A percentile compares a stretch with the other conserved stretches of the same genome.
phyloP scores from a whole-genome alignment of 2,113 vertebrate genomes.

The Notothenia rossii region DNA sequence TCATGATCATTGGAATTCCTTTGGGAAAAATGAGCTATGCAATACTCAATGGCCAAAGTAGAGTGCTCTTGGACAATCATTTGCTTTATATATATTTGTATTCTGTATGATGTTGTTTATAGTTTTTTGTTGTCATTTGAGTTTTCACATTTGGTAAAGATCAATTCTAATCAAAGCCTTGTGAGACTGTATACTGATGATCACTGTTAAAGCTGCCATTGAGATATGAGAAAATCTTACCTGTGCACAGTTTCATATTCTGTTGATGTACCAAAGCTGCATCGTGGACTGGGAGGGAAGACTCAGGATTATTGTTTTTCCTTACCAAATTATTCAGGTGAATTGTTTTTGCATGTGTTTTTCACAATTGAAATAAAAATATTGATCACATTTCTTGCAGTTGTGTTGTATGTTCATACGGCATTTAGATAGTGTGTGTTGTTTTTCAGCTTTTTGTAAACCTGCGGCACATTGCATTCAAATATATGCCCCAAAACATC shows the following conservation, averaged over 20 bases:
- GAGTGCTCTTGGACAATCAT: slow-evolving; percentile 76
- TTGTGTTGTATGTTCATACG: background rate
- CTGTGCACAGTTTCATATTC: slow-evolving; percentile 43
- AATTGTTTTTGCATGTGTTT: slow-evolving; percentile 76
- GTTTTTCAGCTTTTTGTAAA: too few species aligned
- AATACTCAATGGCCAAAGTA: background rate
- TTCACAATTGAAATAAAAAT: slow-evolving; percentile 87
- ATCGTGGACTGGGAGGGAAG: slow-evolving; percentile 75
- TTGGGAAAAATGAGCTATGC: background rate
- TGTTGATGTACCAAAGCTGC: slow-evolving; percentile 55
- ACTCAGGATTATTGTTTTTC: slow-evolving; percentile 88
- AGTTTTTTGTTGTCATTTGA: slow-evolving; percentile 82
- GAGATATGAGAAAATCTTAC: slow-evolving; percentile 66
- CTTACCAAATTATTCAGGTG: slow-evolving; percentile 85
- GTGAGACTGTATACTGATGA: slow-evolving; percentile 80
- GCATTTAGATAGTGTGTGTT: too few species aligned
- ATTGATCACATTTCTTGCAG: slow-evolving; percentile 45
- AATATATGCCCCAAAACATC: too few species aligned
- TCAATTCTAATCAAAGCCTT: slow-evolving; percentile 78
- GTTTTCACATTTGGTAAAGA: slow-evolving; percentile 84
- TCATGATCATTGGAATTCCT: background rate
- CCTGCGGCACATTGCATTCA: background rate
- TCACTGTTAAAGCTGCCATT: slow-evolving; percentile 78
- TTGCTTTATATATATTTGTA: slow-evolving; percentile 79
- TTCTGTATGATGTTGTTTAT: slow-evolving; percentile 93